Evolutionary conservation across 2,113 vertebrate species (phyloP).

Genomic region (Clupea harengus): DNA sequence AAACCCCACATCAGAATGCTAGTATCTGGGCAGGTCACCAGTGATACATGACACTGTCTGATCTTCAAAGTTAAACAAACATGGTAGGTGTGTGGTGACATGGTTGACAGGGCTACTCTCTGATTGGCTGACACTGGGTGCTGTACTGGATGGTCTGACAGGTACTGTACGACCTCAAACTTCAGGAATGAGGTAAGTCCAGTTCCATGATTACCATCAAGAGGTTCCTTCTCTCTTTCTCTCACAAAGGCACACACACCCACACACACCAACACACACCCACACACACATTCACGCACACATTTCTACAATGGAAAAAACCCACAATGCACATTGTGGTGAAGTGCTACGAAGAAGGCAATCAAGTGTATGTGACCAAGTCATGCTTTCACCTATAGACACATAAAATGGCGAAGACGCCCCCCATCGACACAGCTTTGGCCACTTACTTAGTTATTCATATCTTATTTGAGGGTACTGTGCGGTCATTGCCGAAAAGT

Average conservation of each 20-base stretch:
- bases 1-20: neutral
- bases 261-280: neutral
- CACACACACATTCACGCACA: conserved; percentile 1
- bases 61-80: neutral
- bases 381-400: neutral
- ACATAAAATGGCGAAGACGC: no score
- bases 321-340: neutral
- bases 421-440: neutral
- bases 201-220: neutral
- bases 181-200: neutral
- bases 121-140: neutral
- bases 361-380: neutral
- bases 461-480: neutral
- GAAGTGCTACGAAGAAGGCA: neutral
- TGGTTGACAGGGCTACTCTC: neutral
- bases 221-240: neutral
- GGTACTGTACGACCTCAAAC: neutral
- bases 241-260: neutral
- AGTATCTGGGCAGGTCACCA: conserved; percentile 1
- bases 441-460: neutral
- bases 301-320: neutral
- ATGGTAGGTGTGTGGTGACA: neutral
- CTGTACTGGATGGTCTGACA: neutral
- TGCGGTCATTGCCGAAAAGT: neutral
- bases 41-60: neutral